Evolutionary conservation across 2,797 vertebrate genomes (phyloP), one percentile per base, ranked within the genome.

Genomic region (Smutsia temminckii): DNA sequence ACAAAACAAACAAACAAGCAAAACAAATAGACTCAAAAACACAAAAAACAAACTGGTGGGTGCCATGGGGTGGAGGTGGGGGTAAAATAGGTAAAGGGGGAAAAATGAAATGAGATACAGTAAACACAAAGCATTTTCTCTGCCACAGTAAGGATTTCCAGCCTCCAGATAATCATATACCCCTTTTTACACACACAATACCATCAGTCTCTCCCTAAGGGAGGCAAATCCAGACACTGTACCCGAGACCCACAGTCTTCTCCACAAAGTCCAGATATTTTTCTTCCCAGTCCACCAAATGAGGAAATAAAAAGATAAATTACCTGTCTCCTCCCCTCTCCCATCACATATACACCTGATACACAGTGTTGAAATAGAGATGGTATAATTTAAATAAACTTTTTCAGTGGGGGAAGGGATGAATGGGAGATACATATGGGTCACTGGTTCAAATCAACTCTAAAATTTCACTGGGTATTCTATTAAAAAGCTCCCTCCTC

Each of bases 91-190:
- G 46, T 46, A 46, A 46, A 46, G 46, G 46, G 46, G 66, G 91
- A 85, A 69, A 93, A 94, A 88, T 79, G 37, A 91, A 93, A 78
- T 83, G 49, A 91, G 46, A 78, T 49, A 59, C 32, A 10, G 13
- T 37, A 64, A 96, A 64, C 9, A 40, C 3, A 68, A 75, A 66
- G 14, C 69, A n/a, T 74, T 78, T 87, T 46, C 55, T 77, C 72
- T 90, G 37, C 57, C 51, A 1, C 6, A 17, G 21, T 90, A 51
- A 90, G 37, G 21, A 2, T 29, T 53, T 75, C 20, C 51, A 23
- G 51, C 32, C 34, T 80, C 34, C 34, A 85, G 32, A 68, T 23
- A 34, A 16, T 16, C 29, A 46, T 18, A 40, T n/a, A 61, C 13
- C 78, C 86, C 23, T 74, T 40, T 88, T 64, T 85, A 61, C 57